Evolutionary conservation across 2,888 invertebrate species (phyloP).

Genomic region (Protophormia terraenovae): DNA sequence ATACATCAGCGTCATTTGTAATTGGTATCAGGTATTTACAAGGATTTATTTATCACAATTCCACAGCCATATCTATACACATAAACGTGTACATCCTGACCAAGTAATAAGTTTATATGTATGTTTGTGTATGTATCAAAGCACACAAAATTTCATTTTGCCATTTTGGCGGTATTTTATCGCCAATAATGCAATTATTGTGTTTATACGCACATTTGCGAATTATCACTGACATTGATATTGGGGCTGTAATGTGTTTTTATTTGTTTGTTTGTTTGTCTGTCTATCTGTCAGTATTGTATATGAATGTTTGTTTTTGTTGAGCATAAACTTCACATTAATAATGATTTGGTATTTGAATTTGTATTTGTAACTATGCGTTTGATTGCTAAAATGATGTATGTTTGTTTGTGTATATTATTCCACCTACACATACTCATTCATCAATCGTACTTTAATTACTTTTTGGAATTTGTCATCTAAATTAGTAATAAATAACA

Average conservation of each 20-base stretch:
- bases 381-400: background rate
- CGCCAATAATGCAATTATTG: slow-evolving; percentile 64
- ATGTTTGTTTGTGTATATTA: background rate
- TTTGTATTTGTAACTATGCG: background rate
- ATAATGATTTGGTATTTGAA: background rate
- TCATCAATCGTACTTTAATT: slow-evolving; percentile 3
- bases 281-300: background rate
- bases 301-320: too few species aligned
- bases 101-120: background rate
- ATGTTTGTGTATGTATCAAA: background rate
- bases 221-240: slow-evolving; percentile 68
- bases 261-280: background rate
- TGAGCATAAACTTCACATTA: background rate
- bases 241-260: slow-evolving; percentile 15
- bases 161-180: slow-evolving; percentile 63
- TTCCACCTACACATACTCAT: background rate
- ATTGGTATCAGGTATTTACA: slow-evolving; percentile 64
- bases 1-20: slow-evolving; percentile 66
- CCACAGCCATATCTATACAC: background rate
- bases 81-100: background rate
- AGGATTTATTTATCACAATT: slow-evolving; percentile 60
- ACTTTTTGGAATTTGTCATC: background rate
- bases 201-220: slow-evolving; percentile 68
- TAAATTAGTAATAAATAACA: background rate
- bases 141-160: slow-evolving; percentile 34